Evolutionary conservation across 2,888 invertebrate species (phyloP).

Genomic region (Ochropacha duplaris): DNA sequence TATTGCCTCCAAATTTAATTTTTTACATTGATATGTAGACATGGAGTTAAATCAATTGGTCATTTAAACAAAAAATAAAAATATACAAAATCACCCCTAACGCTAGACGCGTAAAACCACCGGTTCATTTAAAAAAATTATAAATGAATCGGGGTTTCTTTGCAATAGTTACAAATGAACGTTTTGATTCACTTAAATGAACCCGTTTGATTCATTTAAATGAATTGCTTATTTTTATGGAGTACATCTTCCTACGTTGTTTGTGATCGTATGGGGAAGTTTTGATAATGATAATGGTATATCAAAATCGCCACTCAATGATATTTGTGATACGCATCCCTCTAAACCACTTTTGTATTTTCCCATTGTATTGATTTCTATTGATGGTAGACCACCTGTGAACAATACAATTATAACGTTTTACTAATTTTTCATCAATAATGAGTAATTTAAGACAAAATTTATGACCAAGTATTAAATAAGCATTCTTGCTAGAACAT

Average conservation of each 20-base stretch:
- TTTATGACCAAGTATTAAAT: too few relatives aligned
- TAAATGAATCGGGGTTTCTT: constrained; percentile 15
- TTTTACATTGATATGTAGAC: constrained; percentile 74
- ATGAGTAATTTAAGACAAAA: too few relatives aligned
- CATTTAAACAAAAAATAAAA: constrained; percentile 29
- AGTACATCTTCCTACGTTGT: constrained; percentile 75
- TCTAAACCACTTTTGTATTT: constrained; percentile 89
- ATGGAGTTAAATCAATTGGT: constrained; percentile 56
- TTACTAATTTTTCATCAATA: too few relatives aligned
- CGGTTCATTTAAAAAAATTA: constrained; percentile 18
- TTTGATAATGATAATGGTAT: constrained; percentile 87
- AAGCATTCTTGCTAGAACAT: too few relatives aligned
- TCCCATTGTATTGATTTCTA: constrained; percentile 86
- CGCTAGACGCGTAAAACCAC: constrained; percentile 16
- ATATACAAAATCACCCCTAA: constrained; percentile 7
- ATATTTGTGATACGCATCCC: constrained; percentile 93
- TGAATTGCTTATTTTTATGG: constrained; percentile 54
- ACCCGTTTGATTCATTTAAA: constrained; percentile 39
- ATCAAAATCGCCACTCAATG: constrained; percentile 90
- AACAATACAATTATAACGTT: constrained; percentile 35
- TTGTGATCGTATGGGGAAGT: constrained; percentile 84
- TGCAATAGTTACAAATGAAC: constrained; percentile 21
- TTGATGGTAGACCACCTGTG: constrained; percentile 91
- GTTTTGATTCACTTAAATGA: constrained; percentile 38
- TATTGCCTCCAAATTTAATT: constrained; percentile 67